Evolutionary conservation across 1,140 invertebrate genomes (phyloP).

Genomic region (Plectrocnemia conspersa): DNA sequence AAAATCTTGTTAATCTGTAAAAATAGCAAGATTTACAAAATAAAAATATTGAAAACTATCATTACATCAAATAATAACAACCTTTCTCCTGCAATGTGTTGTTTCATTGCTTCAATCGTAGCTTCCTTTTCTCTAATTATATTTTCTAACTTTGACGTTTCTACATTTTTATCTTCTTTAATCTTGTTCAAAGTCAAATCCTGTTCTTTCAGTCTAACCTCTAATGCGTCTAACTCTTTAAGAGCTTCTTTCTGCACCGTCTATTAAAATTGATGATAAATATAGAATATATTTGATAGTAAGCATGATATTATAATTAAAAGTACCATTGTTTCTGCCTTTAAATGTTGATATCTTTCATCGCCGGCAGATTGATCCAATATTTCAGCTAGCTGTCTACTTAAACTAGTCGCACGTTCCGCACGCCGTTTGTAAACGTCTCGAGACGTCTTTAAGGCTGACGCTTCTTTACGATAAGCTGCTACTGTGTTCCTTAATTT

Average conservation of each 20-base stretch:
- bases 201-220: constrained; percentile 29
- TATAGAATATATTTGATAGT: neutral
- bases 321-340: constrained; percentile 24
- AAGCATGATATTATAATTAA: neutral
- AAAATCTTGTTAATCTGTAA: too few relatives aligned
- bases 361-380: constrained; percentile 16
- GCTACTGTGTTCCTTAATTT: constrained; percentile 16
- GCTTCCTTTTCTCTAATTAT: constrained; percentile 25
- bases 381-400: constrained; percentile 18
- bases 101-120: constrained; percentile 26
- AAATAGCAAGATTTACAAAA: too few relatives aligned
- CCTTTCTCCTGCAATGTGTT: constrained; percentile 30
- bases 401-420: constrained; percentile 18
- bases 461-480: constrained; percentile 20
- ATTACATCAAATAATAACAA: constrained; percentile 11
- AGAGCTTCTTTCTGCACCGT: constrained; percentile 31
- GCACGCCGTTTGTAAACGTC: constrained; percentile 28
- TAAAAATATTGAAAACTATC: too few relatives aligned
- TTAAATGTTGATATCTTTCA: constrained; percentile 15
- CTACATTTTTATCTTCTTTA: constrained; percentile 10
- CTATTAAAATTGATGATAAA: constrained; percentile 14
- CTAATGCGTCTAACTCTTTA: constrained; percentile 29
- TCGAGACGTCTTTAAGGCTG: constrained; percentile 17
- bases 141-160: constrained; percentile 23
- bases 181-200: constrained; percentile 15